Evolutionary conservation across 53 echinoderm and acorn worm species (phyloP).

Genomic region (Hippasteria phrygiana): DNA sequence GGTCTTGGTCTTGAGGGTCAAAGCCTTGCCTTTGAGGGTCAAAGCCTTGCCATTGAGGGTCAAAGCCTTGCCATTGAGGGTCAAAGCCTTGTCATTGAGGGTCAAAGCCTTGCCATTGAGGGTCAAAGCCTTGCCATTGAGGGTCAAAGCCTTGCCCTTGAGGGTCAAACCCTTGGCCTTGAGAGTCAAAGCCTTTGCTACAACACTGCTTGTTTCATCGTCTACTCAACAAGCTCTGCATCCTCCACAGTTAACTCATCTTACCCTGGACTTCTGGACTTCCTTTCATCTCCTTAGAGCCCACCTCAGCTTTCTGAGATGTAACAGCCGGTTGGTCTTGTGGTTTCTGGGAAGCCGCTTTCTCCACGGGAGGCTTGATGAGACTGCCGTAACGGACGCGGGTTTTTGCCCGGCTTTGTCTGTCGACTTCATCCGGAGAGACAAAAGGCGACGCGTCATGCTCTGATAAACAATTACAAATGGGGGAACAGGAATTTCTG

Average conservation of each 20-base stretch:
- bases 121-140: too few species aligned
- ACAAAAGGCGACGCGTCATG: neutral
- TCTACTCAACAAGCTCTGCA: too few species aligned
- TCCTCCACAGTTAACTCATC: neutral
- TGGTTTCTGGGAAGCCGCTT: neutral
- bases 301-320: neutral
- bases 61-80: too few species aligned
- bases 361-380: neutral
- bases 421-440: neutral
- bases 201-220: too few species aligned
- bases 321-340: neutral
- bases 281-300: neutral
- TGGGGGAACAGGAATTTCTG: neutral
- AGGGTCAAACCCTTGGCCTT: too few species aligned
- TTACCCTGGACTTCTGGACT: neutral
- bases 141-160: too few species aligned
- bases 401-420: neutral
- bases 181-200: too few species aligned
- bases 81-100: too few species aligned
- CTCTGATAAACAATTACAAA: neutral
- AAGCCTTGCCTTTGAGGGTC: too few species aligned
- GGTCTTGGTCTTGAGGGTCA: too few species aligned
- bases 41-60: too few species aligned
- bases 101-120: too few species aligned
- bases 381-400: slow-evolving; percentile 25